Conservation (phyloP, 2,888 invertebrate genomes). For the Acronicta alni region DNA sequence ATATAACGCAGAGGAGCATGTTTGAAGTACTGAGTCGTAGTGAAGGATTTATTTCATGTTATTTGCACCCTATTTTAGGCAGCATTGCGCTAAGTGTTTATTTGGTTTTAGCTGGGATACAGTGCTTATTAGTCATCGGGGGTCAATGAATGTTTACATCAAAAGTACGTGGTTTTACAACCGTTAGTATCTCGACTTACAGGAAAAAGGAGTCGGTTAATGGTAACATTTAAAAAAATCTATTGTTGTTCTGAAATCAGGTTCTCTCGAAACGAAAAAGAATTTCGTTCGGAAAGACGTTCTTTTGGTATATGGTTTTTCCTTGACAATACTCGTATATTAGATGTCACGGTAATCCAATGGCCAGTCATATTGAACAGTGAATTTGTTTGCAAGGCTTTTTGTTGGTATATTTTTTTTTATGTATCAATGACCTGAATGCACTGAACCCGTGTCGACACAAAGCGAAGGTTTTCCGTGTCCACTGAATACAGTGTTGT, state of each 20-base stretch:
- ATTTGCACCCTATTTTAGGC: constrained; percentile 26
- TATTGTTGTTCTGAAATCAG: too few relatives aligned
- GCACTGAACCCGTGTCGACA: constrained; percentile 9
- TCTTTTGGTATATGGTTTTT: neutral
- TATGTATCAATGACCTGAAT: constrained; percentile 21
- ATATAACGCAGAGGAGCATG: constrained; percentile 29
- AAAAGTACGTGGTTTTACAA: too few relatives aligned
- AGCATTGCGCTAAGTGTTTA: constrained; percentile 39
- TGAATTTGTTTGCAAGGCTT: neutral
- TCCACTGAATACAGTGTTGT: constrained; percentile 25
- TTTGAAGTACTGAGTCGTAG: constrained; percentile 37
- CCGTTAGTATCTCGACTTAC: too few relatives aligned
- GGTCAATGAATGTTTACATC: constrained; percentile 14
- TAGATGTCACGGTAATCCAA: neutral
- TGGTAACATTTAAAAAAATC: too few relatives aligned
- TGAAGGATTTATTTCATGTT: constrained; percentile 45
- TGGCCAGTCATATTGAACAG: neutral
- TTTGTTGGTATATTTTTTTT: neutral
- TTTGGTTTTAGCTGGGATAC: constrained; percentile 14
- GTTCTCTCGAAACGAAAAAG: too few relatives aligned
- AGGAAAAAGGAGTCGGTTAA: too few relatives aligned
- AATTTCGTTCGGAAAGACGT: too few relatives aligned
- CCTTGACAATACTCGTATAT: neutral
- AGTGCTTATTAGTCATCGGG: constrained; percentile 24
- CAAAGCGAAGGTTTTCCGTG: constrained; percentile 5